Conservation (phyloP, 2,113 vertebrate genomes). For the Takifugu bimaculatus region DNA sequence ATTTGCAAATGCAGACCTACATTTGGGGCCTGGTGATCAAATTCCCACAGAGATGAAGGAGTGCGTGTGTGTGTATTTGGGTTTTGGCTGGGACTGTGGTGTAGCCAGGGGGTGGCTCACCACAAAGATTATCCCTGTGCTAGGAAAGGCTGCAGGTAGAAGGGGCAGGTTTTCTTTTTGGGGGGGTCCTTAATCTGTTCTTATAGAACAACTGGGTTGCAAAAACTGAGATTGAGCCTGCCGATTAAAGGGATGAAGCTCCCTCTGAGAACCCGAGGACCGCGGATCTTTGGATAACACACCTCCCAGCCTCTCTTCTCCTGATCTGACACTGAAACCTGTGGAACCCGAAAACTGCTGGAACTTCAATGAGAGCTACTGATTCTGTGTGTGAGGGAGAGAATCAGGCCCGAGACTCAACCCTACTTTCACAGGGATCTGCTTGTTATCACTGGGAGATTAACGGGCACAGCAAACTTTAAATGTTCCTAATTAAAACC, state of each 20-base stretch:
- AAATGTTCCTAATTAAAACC: slow-evolving; percentile 14
- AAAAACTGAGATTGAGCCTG: slow-evolving; percentile 36
- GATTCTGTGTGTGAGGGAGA: no score
- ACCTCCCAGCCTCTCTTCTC: neutral
- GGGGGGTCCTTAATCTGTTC: slow-evolving; percentile 40
- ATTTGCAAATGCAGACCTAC: slow-evolving; percentile 38
- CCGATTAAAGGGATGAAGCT: slow-evolving; percentile 38
- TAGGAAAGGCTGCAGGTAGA: slow-evolving; percentile 18
- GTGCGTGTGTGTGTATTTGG: slow-evolving; percentile 14
- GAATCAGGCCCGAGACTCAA: neutral
- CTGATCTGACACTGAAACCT: neutral
- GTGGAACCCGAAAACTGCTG: neutral
- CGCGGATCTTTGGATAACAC: slow-evolving; percentile 25
- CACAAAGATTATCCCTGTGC: slow-evolving; percentile 48
- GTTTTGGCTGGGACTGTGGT: slow-evolving; percentile 18
- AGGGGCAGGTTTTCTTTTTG: slow-evolving; percentile 36
- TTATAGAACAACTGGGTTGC: slow-evolving; percentile 47
- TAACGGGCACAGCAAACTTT: slow-evolving; percentile 30
- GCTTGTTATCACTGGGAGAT: slow-evolving; percentile 26
- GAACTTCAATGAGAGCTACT: no score
- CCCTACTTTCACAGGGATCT: neutral
- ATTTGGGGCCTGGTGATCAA: slow-evolving; percentile 37
- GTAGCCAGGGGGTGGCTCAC: slow-evolving; percentile 22
- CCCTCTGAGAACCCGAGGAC: slow-evolving; percentile 26
- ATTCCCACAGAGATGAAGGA: slow-evolving; percentile 44